phyloP scores from a whole-genome alignment of 2,113 vertebrate genomes.

The Callipepla squamata region DNA sequence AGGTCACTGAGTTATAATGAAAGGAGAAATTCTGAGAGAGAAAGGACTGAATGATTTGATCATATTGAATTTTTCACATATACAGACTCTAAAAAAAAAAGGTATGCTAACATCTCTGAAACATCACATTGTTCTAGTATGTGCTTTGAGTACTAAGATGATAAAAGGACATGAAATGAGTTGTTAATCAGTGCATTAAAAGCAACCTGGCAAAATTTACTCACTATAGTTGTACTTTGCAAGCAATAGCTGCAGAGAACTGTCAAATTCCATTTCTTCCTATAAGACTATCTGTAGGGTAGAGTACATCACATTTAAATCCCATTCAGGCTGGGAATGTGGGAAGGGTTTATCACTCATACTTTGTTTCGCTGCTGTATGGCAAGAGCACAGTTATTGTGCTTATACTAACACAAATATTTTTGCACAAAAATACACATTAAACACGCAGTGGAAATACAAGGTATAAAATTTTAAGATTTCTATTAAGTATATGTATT shows the following conservation, averaged over 20 bases:
- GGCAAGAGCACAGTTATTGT: not conserved
- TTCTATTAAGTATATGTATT: not conserved
- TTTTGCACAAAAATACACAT: not conserved
- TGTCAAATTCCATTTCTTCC: not conserved
- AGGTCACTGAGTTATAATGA: not conserved
- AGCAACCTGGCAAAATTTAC: not conserved
- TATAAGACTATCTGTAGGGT: fast-evolving
- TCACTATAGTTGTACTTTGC: fast-evolving
- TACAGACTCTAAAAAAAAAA: not conserved
- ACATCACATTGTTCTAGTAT: not conserved
- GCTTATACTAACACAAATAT: not conserved
- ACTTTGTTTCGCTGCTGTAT: not conserved
- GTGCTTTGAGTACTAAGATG: not conserved
- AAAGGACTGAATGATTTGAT: not conserved
- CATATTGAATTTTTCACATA: not conserved
- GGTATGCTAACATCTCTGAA: not conserved
- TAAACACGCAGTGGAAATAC: not conserved
- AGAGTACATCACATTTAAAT: not conserved
- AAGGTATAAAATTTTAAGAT: not conserved
- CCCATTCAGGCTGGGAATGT: not conserved
- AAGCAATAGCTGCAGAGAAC: not conserved
- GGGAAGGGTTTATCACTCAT: not conserved
- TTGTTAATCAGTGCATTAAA: not conserved
- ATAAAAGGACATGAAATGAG: not conserved
- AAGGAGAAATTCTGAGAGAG: not conserved